phyloP scores from a whole-genome alignment of 2,888 invertebrate genomes.

The Actias luna region DNA sequence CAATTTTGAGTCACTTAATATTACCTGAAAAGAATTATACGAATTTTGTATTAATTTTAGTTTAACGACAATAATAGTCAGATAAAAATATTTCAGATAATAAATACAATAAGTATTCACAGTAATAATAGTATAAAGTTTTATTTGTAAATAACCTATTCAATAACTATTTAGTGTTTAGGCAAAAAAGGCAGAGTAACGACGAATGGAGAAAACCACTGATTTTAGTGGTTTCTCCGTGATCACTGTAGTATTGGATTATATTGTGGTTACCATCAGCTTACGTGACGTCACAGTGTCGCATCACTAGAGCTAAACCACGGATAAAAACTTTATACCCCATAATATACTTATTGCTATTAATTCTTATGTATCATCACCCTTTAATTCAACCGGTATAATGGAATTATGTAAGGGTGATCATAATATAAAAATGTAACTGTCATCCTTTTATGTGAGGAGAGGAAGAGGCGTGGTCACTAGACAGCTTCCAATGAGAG shows the following conservation, averaged over 20 bases:
- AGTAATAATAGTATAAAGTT: neutral
- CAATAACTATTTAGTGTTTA: neutral
- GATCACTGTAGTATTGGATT: no score
- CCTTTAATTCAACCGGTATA: conserved; percentile 33
- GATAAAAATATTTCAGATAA: neutral
- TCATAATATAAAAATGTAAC: conserved; percentile 49
- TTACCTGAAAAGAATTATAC: neutral
- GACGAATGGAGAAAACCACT: no score
- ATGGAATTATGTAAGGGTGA: conserved; percentile 41
- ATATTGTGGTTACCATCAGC: no score
- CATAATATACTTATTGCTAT: neutral
- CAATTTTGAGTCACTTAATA: neutral
- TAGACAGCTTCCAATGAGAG: conserved; percentile 65
- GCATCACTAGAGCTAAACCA: no score
- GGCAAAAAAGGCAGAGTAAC: neutral
- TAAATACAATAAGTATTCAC: neutral
- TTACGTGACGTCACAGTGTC: no score
- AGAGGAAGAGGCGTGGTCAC: conserved; percentile 75
- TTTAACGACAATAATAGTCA: neutral
- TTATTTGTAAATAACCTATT: neutral
- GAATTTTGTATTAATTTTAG: neutral
- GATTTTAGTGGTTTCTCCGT: no score
- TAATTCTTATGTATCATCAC: neutral
- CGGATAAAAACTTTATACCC: neutral
- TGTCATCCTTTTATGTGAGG: conserved; percentile 51